Base-by-base conservation (phyloP, 2,888 invertebrate genomes). In the Mythimna lalbum region DNA sequence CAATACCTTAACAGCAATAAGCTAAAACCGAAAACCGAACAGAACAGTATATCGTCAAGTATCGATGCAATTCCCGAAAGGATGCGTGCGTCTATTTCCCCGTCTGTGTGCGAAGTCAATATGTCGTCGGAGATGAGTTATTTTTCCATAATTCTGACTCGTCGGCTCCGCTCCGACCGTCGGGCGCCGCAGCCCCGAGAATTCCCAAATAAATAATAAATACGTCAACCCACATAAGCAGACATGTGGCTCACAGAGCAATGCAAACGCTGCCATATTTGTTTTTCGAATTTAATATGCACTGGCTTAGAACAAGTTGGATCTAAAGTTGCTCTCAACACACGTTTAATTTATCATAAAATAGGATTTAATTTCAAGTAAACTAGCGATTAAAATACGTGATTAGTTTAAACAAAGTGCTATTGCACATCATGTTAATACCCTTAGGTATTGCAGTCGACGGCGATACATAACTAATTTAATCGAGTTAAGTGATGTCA, bases 181-280 rank as follows among this genome's bases (percentile, higher is more conserved):
- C 82, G 75, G 80, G 85, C 86, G 80, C 75, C 87, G 89, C 86
- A 88, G 90, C 90, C 88, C 75, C 86, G 89, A 87, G 93, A 92
- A 95, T 94, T 95, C 94, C 94, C 95, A 94, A 95, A 95, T 95
- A 95, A 95, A 95, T 95, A 95, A 95, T 95, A 95, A 95, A 95
- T 95, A 93, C 90, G 91, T 93, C 94, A 92, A 88, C 88, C 88
- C 82, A 73, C 63, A 84, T 76, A 64, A 76, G 81, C 71, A 82
- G 80, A 84, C 77, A 82, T 80, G 73, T 61, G 69, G 62, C 60
- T 68, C 83, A 86, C 83, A 86, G 87, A 89, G 87, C 83, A 86
- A 84, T 84, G 86, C 76, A 76, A 86, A 87, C 88, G 82, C 76
- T 81, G 82, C 66, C 80, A 78, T 87, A 80, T 91, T 90, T 90